Evolutionary conservation across 2,113 vertebrate species (phyloP), one percentile per base, ranked within the genome.

Genomic region (Crotalus viridis): DNA sequence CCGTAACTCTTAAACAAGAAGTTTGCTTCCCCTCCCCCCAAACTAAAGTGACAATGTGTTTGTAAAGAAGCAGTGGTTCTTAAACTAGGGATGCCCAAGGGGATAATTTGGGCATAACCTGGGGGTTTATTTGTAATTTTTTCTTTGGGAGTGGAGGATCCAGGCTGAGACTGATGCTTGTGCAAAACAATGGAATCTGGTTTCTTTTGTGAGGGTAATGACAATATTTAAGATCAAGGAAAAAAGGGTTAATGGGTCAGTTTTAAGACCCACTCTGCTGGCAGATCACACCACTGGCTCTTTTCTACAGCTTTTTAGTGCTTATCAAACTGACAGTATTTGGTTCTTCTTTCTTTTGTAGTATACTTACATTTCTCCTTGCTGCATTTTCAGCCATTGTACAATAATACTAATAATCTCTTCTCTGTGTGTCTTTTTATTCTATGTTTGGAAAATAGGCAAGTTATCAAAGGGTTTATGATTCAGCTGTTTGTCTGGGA

Each of bases 341-440:
- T 92, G 0, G 26, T 8, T 52, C 46, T 91, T n/a, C 69, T 54
- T 91, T 64, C 24, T 15, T 90, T 88, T 59, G 93, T 95, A 85
- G 91, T 94, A 59, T 92, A 51, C 39, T 85, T 57, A n/a, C 1
- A 2, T 86, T 86, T 52, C 10, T 46, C 10, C 0, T 64, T 89
- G 48, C 9, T 90, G 6, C 90, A 57, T 59, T 51, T 91, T 61
- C 93, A 96, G 94, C 94, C 89, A 93, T 92, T 89, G 87, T 91
- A 24, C 52, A 94, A 56, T 56, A 56, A 61, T 61, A 28, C 28
- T 64, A 22, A 33, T 26, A 94, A 48, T 88, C 91, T 91, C 87
- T 91, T 0, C 0, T 0, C 28, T 61, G 56, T 74, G n/a, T 95
- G 93, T 94, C 19, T 15, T 94, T 59, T 22, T 39, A 28, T 51